A percentile compares a stretch with the other conserved stretches of the same genome.
Evolutionary conservation across 2,888 invertebrate species (phyloP).

Genomic region (Diaphora mendica): DNA sequence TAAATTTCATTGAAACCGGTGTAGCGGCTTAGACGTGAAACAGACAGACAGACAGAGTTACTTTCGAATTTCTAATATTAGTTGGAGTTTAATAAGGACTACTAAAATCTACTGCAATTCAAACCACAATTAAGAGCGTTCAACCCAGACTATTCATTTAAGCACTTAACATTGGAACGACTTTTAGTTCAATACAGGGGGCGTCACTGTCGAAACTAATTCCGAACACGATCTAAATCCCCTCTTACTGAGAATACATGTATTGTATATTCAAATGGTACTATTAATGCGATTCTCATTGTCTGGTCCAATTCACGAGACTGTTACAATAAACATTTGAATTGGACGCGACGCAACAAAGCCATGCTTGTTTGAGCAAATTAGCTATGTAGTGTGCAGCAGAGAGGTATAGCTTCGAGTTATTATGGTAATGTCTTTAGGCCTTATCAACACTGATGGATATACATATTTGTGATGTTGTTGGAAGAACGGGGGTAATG

Average conservation of each 20-base stretch:
- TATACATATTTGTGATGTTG: neutral
- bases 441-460: neutral
- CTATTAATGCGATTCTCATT: conserved; percentile 49
- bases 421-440: conserved; percentile 14
- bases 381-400: conserved; percentile 43
- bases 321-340: conserved; percentile 51
- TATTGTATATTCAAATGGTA: conserved; percentile 49
- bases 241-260: conserved; percentile 33
- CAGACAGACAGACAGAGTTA: too few relatives aligned
- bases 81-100: neutral
- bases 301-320: conserved; percentile 38
- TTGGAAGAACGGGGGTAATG: neutral
- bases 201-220: conserved; percentile 26
- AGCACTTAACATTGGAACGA: conserved; percentile 24
- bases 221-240: conserved; percentile 34
- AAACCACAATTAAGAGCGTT: conserved; percentile 1
- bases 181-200: conserved; percentile 20
- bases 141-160: conserved; percentile 32
- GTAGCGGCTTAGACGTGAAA: too few relatives aligned
- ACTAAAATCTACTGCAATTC: neutral
- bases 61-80: neutral
- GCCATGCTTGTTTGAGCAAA: conserved; percentile 39
- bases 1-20: too few relatives aligned
- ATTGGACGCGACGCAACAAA: conserved; percentile 43
- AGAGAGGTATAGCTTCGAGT: conserved; percentile 21